Evolutionary conservation across 2,888 invertebrate genomes (phyloP), one percentile per base, ranked within the genome.

Genomic region (Acleris holmiana): DNA sequence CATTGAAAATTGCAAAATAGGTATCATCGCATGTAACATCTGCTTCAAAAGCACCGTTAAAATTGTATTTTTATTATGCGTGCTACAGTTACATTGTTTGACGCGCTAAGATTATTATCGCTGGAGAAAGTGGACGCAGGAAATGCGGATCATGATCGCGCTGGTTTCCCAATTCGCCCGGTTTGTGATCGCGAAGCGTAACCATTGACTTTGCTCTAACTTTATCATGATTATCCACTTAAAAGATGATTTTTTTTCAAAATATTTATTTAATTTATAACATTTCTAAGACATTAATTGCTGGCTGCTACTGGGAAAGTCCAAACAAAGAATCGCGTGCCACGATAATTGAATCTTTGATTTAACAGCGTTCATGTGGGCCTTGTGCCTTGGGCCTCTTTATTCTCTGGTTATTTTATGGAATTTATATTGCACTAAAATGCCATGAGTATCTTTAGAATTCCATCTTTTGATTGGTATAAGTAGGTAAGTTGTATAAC

Each of bases 71-170:
- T 49, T 61, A 41, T 25, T 50, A 51, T 40, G 51, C 44, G 10
- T 10, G 46, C 15, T 47, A 23, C 51, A 53, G 47, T 64, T 59
- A 54, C 58, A 59, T 59, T 68, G 69, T 71, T 69, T 66, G 60
- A 66, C 68, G 54, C 61, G 67, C 67, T 65, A 68, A 56, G 70
- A 71, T 74, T 47, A 68, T 73, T 71, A 74, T 72, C 71, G 70
- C 56, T 13, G 69, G 73, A 74, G 79, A 79, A 80, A 82, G 78
- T 78, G 72, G 71, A 67, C n/a, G n/a, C 73, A 71, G 74, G 73
- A 76, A 75, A 73, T 56, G 69, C 72, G 70, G 69, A 73, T 73
- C 71, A 69, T 74, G 72, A 72, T 75, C 67, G 71, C 68, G 73
- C 67, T 70, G 66, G 74, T 75, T 76, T 75, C 71, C 74, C 71